phyloP scores from a whole-genome alignment of 2,888 invertebrate genomes.

The Chromoteleia sp. region DNA sequence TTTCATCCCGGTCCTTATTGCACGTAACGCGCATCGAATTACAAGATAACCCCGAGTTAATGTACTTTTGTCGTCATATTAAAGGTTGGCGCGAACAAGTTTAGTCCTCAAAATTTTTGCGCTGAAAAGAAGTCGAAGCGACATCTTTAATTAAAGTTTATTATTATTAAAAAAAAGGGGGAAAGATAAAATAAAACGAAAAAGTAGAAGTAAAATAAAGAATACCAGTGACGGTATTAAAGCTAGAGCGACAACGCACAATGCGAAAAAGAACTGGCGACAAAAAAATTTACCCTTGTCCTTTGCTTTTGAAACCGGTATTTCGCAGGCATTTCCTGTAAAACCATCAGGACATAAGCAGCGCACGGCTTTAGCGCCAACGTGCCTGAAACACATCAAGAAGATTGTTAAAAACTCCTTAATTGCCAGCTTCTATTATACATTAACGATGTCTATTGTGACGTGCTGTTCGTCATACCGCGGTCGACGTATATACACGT shows the following conservation, averaged over 20 bases:
- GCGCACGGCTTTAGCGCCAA: slow-evolving; percentile 91
- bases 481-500: slow-evolving; percentile 38
- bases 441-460: slow-evolving; percentile 65
- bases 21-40: slow-evolving; percentile 40
- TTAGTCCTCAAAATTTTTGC: slow-evolving; percentile 13
- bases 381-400: slow-evolving; percentile 87
- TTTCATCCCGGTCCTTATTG: slow-evolving; percentile 28
- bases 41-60: slow-evolving; percentile 43
- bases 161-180: slow-evolving; percentile 40
- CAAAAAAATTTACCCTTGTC: slow-evolving; percentile 74
- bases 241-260: slow-evolving; percentile 48
- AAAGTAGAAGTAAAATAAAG: slow-evolving; percentile 18
- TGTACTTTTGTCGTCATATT: slow-evolving; percentile 17
- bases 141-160: slow-evolving; percentile 53
- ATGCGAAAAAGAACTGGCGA: slow-evolving; percentile 47
- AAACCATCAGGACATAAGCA: slow-evolving; percentile 89
- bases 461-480: slow-evolving; percentile 42
- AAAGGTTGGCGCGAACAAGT: slow-evolving; percentile 24
- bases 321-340: slow-evolving; percentile 90
- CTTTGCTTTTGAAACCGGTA: slow-evolving; percentile 85
- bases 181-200: slow-evolving; percentile 14
- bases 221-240: slow-evolving; percentile 47
- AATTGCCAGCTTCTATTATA: slow-evolving; percentile 60
- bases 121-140: slow-evolving; percentile 10
- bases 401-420: slow-evolving; percentile 54